Evolutionary conservation across 2,797 vertebrate genomes (phyloP).

Genomic region (Phrynocephalus guinanensis): DNA sequence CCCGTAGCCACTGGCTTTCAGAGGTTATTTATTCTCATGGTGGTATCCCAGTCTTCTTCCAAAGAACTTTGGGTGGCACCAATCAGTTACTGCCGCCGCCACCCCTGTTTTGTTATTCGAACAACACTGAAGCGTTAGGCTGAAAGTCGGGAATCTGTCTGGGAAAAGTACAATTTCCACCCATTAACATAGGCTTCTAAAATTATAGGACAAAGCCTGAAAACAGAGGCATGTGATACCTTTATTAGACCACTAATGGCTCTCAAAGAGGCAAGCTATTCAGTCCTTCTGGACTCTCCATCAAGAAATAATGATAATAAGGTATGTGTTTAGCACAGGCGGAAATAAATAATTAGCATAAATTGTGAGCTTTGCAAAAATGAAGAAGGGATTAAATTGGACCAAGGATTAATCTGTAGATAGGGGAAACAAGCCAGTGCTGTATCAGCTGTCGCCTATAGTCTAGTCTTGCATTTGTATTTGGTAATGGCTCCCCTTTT

Average conservation of each 20-base stretch:
- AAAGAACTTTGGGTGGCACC: not conserved
- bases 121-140: not conserved
- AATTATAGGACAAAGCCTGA: not conserved
- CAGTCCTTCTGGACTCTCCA: too few relatives aligned
- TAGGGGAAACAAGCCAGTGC: not conserved
- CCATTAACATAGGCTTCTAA: not conserved
- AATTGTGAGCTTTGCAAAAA: not conserved
- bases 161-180: too few relatives aligned
- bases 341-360: not conserved
- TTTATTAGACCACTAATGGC: too few relatives aligned
- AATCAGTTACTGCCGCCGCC: too few relatives aligned
- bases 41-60: not conserved
- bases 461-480: too few relatives aligned
- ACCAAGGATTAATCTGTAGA: not conserved
- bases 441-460: too few relatives aligned
- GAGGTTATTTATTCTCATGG: not conserved
- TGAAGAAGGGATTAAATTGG: not conserved
- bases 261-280: too few relatives aligned
- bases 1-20: not conserved
- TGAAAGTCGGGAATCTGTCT: not conserved
- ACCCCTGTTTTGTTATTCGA: not conserved
- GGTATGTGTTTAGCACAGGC: not conserved
- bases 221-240: too few relatives aligned
- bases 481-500: too few relatives aligned
- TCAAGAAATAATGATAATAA: not conserved